Conservation (phyloP, 1,140 invertebrate species). For the Drosophila sulfurigaster region DNA sequence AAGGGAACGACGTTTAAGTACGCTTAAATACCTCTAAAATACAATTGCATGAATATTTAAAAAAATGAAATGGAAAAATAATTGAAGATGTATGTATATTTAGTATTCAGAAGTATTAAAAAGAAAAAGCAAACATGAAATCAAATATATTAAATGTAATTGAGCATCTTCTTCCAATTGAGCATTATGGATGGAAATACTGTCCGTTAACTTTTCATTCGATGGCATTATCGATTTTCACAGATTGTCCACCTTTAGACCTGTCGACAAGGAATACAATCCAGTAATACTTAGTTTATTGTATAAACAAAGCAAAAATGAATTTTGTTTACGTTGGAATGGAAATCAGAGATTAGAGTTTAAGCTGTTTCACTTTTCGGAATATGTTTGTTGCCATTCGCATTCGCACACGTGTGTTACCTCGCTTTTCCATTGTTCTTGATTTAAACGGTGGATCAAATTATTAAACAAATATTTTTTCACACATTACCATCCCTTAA, state of each 20-base stretch:
- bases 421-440: slow-evolving; percentile 44
- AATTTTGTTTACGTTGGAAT: slow-evolving; percentile 28
- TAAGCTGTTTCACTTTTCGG: slow-evolving; percentile 47
- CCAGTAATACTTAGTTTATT: slow-evolving; percentile 4
- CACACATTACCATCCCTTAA: slow-evolving; percentile 75
- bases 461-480: slow-evolving; percentile 71
- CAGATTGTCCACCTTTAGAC: neutral
- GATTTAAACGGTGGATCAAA: slow-evolving; percentile 57
- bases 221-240: no score
- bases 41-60: no score
- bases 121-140: no score
- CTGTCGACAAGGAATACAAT: neutral
- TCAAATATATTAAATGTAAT: no score
- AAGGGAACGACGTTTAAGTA: no score
- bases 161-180: no score
- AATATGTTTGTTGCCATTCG: slow-evolving; percentile 38
- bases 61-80: no score
- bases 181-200: no score
- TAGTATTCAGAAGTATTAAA: no score
- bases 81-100: no score
- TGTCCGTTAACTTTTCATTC: no score
- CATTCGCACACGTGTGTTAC: slow-evolving; percentile 56
- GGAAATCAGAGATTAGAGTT: slow-evolving; percentile 49
- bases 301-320: slow-evolving; percentile 12
- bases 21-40: no score